Conservation (phyloP, 1,140 invertebrate genomes). For the Tetramorium alpestre region DNA sequence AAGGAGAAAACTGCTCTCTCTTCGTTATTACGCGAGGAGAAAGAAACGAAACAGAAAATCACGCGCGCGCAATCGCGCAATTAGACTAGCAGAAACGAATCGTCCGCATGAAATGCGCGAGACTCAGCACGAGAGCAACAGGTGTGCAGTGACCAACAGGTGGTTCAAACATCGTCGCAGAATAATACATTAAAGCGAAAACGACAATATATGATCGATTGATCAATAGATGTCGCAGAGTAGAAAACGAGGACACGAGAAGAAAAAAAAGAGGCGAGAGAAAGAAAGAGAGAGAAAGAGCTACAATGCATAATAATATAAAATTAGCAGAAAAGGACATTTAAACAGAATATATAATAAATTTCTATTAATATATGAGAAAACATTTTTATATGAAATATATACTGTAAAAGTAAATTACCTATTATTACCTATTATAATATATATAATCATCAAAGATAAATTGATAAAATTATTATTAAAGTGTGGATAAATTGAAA, state of each 20-base stretch:
- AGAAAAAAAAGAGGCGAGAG: not conserved
- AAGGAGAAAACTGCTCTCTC: constrained; percentile 10
- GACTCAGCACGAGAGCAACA: constrained; percentile 51
- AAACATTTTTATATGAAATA: not conserved
- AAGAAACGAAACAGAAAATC: constrained; percentile 3
- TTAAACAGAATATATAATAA: not conserved
- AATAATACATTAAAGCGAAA: constrained; percentile 12
- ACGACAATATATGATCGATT: constrained; percentile 19
- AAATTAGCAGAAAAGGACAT: not conserved
- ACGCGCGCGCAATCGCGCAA: not conserved
- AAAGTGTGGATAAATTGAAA: not conserved
- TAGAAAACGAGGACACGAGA: not conserved
- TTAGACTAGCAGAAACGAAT: constrained; percentile 2
- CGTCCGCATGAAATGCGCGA: constrained; percentile 3
- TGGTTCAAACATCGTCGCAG: constrained; percentile 7
- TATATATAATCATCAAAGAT: not conserved
- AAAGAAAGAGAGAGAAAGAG: not conserved
- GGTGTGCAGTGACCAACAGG: constrained; percentile 56
- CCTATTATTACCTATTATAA: not conserved
- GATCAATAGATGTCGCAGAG: constrained; percentile 1
- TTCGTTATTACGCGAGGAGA: not conserved
- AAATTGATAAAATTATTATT: not conserved
- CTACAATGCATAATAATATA: not conserved
- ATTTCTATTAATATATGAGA: not conserved
- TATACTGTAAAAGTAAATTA: not conserved